phyloP scores from a whole-genome alignment of 1,140 invertebrate species.

The Cherax quadricarinatus region DNA sequence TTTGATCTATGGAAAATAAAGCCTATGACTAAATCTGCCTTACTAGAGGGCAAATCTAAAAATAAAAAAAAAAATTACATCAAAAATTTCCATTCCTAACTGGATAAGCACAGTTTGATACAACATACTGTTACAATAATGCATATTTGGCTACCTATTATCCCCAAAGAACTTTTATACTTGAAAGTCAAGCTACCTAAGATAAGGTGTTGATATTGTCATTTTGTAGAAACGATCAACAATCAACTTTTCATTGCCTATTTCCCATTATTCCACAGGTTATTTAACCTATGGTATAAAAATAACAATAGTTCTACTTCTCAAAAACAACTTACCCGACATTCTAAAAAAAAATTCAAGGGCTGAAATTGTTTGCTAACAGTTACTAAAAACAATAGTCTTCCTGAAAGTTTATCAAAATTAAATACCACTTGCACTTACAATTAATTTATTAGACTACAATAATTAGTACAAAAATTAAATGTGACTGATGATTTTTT shows the following conservation, averaged over 20 bases:
- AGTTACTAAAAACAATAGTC: not conserved
- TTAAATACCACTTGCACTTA: not conserved
- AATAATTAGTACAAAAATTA: not conserved
- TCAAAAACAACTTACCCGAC: not conserved
- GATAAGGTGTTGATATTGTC: not conserved
- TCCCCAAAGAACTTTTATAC: not conserved
- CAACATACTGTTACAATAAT: constrained; percentile 31
- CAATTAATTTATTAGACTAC: not conserved
- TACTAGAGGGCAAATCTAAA: not conserved
- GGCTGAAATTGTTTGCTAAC: not conserved
- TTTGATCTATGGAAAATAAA: constrained; percentile 19
- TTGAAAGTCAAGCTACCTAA: not conserved
- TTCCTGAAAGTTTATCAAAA: not conserved
- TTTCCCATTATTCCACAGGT: not conserved
- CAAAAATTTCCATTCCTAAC: constrained; percentile 35
- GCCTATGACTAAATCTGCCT: constrained; percentile 1
- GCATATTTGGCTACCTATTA: constrained; percentile 27
- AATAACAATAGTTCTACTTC: not conserved
- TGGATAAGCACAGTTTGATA: constrained; percentile 33
- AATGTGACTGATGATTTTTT: not conserved
- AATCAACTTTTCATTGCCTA: not conserved
- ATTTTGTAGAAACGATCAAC: not conserved
- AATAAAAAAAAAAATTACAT: constrained; percentile 34
- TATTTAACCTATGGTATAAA: not conserved
- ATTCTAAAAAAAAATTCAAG: not conserved